Base-by-base conservation (phyloP, 1,140 invertebrate genomes). In the Camponotus floridanus region DNA sequence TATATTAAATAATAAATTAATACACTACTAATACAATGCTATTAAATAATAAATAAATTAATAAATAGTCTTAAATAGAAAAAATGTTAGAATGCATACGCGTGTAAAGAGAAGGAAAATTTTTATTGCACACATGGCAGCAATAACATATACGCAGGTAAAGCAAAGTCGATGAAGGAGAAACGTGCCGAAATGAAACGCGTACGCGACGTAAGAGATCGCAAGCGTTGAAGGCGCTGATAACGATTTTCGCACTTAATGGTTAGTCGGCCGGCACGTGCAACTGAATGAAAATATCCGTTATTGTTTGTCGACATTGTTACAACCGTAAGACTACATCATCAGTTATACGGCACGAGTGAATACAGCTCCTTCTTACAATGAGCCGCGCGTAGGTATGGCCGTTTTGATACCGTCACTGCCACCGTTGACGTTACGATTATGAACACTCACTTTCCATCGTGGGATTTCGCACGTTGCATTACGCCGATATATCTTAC, bases 221-320 rank as follows among this genome's bases (percentile, higher is more conserved):
- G 39, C 36, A 21, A 48, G 26, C 39, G 36, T 26, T 18, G n/a
- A 21, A 68, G 65, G 11, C n/a, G 42, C 18, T 33, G n/a, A 68
- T 68, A 68, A 68, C 67, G 42, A 68, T 48, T 68, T 45, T n/a
- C 67, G 31, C 31, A 39, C 36, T 68, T 68, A 64, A 64, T 64
- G 67, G n/a, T 48, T 68, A 48, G 67, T 68, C 39, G 42, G 67
- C 45, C 57, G 76, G 59, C n/a, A 48, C 42, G 76, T 62, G 67
- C 67, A 68, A 45, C 21, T 68, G 21, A 68, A 65, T 45, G 61
- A 78, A 65, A 64, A 64, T 62, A 62, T 45, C 61, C 21, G 18
- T 61, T 39, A 78, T 62, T 78, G 76, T 62, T 78, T 26, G 61
- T 33, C 76, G 76, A 65, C 76, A 42, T 78, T 65, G 57, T 45